Evolutionary conservation across 2,888 invertebrate genomes (phyloP), one percentile per base, ranked within the genome.

Genomic region (Lissonota sp.): DNA sequence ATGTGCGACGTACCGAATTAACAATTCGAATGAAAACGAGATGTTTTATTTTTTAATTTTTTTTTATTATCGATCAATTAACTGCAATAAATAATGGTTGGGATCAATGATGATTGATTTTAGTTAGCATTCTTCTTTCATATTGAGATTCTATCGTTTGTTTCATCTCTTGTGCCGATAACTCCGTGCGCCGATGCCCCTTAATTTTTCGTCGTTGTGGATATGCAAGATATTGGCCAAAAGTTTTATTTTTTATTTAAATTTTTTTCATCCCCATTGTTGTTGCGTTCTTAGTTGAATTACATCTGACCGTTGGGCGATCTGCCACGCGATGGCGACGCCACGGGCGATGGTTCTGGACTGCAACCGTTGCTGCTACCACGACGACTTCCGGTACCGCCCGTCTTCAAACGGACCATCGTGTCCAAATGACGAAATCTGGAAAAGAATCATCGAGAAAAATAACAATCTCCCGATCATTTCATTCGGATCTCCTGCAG

Each of bases 341-440:
- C 90, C 1, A 88, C 88, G 0, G 96, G 96, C 2, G 97, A 96
- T 39, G 96, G 96, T 8, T 96, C 95, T 1, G 96, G 95, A 44
- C 95, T 95, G 79, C 95, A 95, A 10, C 95, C 94, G 73, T 94
- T 93, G 74, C 94, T 94, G 76, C 94, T 94, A 80, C 95, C 95
- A 8, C 96, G 95, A 14, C 93, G 93, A 83, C 90, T 91, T 81
- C 88, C 88, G 60, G 85, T 86, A 14, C 93, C 93, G 14, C 94
- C 90, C 62, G 95, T 94, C 90, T 96, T 96, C 86, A 97, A 93
- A 0, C 97, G 95, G 44, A 97, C 97, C 94, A 96, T 97, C 14
- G 97, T 97, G 91, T 97, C 97, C 92, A 97, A 93, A 92, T 97
- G 97, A 16, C 97, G 96, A 93, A 97, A 97, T 89, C 97, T 97